Evolutionary conservation across 2,113 vertebrate species (phyloP).

Genomic region (Numida meleagris): DNA sequence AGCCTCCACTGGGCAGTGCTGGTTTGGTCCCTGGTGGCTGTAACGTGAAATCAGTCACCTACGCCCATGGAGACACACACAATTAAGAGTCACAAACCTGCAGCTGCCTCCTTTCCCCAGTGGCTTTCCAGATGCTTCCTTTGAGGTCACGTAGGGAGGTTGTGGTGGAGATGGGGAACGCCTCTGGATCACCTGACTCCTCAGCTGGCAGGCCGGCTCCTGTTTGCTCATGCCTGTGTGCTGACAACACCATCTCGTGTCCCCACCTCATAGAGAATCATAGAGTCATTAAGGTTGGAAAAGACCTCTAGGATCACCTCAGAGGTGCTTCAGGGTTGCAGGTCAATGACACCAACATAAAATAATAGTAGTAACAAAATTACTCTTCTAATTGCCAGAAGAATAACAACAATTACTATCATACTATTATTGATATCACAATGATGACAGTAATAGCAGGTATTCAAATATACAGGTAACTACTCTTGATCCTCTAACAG

Average conservation of each 20-base stretch:
- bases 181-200: neutral
- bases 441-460: neutral
- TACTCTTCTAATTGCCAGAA: neutral
- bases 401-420: neutral
- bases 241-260: rapidly evolving
- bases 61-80: neutral
- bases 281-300: too few relatives aligned
- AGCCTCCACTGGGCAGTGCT: neutral
- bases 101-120: neutral
- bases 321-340: neutral
- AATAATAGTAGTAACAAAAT: neutral
- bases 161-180: neutral
- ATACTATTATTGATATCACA: neutral
- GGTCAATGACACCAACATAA: neutral
- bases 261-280: neutral
- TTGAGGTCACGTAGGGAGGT: neutral
- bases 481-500: neutral
- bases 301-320: neutral
- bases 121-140: neutral
- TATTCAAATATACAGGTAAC: neutral
- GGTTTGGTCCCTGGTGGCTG: neutral
- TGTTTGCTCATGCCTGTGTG: neutral
- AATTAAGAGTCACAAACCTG: neutral
- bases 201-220: rapidly evolving
- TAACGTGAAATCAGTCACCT: neutral